Evolutionary conservation across 2,113 vertebrate species (phyloP).

Genomic region (Diphyllodes magnificus): DNA sequence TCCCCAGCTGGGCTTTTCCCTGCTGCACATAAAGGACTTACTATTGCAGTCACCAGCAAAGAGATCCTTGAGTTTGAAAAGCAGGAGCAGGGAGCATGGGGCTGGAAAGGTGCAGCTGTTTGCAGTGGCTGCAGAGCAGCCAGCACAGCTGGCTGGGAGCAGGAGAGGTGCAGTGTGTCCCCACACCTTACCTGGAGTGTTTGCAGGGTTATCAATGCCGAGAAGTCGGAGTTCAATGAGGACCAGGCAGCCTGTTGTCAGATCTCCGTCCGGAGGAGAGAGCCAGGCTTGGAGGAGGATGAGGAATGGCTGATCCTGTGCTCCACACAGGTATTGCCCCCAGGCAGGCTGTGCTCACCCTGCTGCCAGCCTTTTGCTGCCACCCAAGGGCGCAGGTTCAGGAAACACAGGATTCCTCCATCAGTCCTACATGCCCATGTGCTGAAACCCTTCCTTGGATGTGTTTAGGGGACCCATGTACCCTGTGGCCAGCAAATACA

Average conservation of each 20-base stretch:
- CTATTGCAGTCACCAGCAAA: background rate
- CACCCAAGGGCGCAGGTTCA: background rate
- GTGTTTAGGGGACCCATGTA: accelerated
- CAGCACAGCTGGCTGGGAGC: background rate
- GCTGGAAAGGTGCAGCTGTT: background rate
- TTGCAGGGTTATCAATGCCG: conserved; percentile 73
- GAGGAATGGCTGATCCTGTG: conserved; percentile 73
- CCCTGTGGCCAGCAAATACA: background rate
- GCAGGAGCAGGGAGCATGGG: background rate
- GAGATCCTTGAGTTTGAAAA: background rate
- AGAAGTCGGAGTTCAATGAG: conserved; percentile 76
- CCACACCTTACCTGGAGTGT: background rate
- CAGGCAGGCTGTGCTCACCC: background rate
- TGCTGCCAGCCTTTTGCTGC: background rate
- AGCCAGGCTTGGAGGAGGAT: conserved; percentile 54
- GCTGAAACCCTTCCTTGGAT: background rate
- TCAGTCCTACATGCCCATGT: accelerated
- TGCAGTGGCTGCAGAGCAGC: background rate
- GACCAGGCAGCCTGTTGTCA: conserved; percentile 75
- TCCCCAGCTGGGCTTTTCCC: background rate
- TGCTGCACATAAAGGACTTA: background rate
- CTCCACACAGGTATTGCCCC: conserved; percentile 58
- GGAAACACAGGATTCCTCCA: accelerated
- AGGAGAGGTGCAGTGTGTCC: accelerated
- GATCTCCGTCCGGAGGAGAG: conserved; percentile 63